These are phyloP conservation scores for Barypeithes pellucidus DNA, from an alignment of 2,888 invertebrate genomes.

Conservation along the genomic window DNA sequence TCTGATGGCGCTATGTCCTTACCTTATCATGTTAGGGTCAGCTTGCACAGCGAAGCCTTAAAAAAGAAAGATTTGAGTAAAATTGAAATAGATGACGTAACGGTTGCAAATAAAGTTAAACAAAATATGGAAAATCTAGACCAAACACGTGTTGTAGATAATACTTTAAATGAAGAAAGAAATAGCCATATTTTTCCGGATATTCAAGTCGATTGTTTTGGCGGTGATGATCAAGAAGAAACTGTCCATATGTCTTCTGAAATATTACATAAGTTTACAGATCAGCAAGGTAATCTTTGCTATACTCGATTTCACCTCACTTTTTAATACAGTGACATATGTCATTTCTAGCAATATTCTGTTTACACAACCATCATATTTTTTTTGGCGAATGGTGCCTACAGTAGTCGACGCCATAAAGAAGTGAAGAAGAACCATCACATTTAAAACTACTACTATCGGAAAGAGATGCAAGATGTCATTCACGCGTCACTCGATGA, in stretches of 20 bases:
- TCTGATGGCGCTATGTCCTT: slow-evolving; percentile 38
- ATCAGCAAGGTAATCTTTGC: not conserved
- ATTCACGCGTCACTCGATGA: no score
- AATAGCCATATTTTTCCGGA: slow-evolving; percentile 20
- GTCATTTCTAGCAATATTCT: no score
- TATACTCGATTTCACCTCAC: no score
- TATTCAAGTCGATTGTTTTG: slow-evolving; percentile 1
- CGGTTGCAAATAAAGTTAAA: not conserved
- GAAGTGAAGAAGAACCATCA: no score
- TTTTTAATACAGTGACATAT: no score
- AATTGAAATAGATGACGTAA: not conserved
- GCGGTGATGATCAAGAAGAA: not conserved
- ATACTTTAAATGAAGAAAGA: not conserved
- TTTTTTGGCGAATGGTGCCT: no score
- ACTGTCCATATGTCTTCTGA: not conserved
- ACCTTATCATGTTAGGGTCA: slow-evolving; percentile 35
- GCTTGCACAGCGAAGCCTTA: slow-evolving; percentile 22
- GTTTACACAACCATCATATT: no score
- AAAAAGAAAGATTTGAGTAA: slow-evolving; percentile 4
- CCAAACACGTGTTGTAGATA: not conserved
- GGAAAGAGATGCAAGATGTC: no score
- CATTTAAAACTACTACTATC: no score
- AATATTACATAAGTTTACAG: not conserved
- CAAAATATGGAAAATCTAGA: not conserved
- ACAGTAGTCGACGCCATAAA: no score